phyloP scores from a whole-genome alignment of 1,140 invertebrate genomes.

The Dolichoris vasculosae region DNA sequence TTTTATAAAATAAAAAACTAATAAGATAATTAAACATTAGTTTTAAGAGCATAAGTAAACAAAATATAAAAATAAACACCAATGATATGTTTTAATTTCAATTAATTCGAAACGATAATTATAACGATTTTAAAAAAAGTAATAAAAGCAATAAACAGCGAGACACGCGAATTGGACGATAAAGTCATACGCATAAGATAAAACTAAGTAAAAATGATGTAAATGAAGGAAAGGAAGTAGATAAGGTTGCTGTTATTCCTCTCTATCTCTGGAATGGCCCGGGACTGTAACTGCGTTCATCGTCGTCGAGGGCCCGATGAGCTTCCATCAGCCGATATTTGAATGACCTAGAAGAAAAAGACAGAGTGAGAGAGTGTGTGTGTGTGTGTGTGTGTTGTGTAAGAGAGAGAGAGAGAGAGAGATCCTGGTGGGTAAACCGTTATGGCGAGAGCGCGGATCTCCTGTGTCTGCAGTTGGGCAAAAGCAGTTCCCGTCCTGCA shows the following conservation, averaged over 20 bases:
- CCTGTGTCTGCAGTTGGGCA: slow-evolving; percentile 12
- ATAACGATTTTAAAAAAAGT: slow-evolving; percentile 10
- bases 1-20: too few relatives aligned
- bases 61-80: background rate
- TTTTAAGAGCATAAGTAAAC: background rate
- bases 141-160: background rate
- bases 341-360: background rate
- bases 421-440: slow-evolving; percentile 43
- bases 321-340: background rate
- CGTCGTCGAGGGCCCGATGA: background rate
- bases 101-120: slow-evolving; percentile 34
- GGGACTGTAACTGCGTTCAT: background rate
- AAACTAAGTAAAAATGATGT: background rate
- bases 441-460: slow-evolving; percentile 2
- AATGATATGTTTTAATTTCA: slow-evolving; percentile 2
- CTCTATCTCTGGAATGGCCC: background rate
- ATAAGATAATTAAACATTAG: too few relatives aligned
- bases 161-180: slow-evolving; percentile 5
- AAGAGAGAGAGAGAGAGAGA: slow-evolving; percentile 10
- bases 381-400: too few relatives aligned
- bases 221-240: slow-evolving; percentile 2
- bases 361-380: background rate
- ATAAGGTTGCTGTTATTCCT: background rate
- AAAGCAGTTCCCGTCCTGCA: slow-evolving; percentile 50
- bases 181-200: background rate